Base-by-base conservation (phyloP, 2,888 invertebrate species). In the Venustoraphidia nigricollis region DNA sequence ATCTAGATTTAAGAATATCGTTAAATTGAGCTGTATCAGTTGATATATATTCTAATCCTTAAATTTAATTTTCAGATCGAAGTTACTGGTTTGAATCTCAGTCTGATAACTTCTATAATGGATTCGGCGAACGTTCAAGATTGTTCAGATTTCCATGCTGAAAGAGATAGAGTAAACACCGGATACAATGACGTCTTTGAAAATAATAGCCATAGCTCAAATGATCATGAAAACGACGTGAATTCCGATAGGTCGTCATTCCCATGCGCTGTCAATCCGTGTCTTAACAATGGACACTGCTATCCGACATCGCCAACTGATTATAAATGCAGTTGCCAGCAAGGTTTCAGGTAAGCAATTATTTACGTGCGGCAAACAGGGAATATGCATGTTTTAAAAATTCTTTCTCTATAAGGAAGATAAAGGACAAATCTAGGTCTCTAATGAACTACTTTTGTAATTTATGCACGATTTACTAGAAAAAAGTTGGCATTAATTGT, bases 111-210 rank as follows among this genome's bases (percentile, higher is more conserved):
- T 53, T 78, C 83, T 14, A 80, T 85, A 3, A 73, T 81, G 42
- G 85, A 85, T 58, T 83, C 89, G 0, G 82, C 83, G 0, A 90
- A 92, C 62, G 79, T 94, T 2, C 76, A 78, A 49, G 84, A 90
- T 58, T 91, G 90, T 64, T 71, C 70, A 9, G 67, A 66, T 8
- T 65, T 64, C 49, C 49, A 54, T 61, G 62, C 53, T 61, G 71
- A 46, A 65, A 73, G 60, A 34, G 55, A 57, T 27, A 58, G 61
- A 38, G 55, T 55, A 49, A 56, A 60, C 36, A 55, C 56, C 52
- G 36, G 55, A 35, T 47, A 57, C 43, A 54, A 57, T 43, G 53
- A 58, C 34, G 46, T 50, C 11, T 36, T 56, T 47, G 34, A 34
- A 11, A 9, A 11, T 34, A 44, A 51, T 11, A 41, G 46, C 39